Conservation (phyloP, 2,113 vertebrate species). For the Spilogale gracilis region DNA sequence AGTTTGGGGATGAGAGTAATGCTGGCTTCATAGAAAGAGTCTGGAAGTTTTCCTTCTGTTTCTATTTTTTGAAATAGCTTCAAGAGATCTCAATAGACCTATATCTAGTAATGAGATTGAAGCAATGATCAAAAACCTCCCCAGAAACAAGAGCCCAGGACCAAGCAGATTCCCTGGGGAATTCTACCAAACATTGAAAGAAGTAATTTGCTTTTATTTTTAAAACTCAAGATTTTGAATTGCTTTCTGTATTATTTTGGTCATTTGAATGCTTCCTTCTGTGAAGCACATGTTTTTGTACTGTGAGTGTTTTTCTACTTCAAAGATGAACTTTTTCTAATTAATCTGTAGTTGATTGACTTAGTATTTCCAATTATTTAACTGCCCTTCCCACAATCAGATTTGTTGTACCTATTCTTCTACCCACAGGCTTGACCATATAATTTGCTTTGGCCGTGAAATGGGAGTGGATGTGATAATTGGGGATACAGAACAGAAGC, state of each 20-base stretch:
- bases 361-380: background rate
- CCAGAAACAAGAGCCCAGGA: no score
- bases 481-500: background rate
- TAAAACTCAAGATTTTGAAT: background rate
- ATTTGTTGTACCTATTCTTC: background rate
- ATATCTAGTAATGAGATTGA: no score
- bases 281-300: background rate
- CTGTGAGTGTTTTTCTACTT: background rate
- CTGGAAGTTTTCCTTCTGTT: no score
- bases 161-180: no score
- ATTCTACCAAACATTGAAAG: no score
- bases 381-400: background rate
- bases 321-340: background rate
- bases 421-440: background rate
- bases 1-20: no score
- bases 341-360: background rate
- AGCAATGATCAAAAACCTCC: no score
- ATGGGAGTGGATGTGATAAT: background rate
- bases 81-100: no score
- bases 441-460: background rate
- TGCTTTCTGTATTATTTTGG: background rate
- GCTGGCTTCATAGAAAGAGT: no score
- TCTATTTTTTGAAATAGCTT: no score
- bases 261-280: background rate
- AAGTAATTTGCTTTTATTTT: background rate